These are phyloP conservation scores for Periophthalmodon schlosseri DNA, from an alignment of 2,113 vertebrate genomes.

Conservation along the genomic window DNA sequence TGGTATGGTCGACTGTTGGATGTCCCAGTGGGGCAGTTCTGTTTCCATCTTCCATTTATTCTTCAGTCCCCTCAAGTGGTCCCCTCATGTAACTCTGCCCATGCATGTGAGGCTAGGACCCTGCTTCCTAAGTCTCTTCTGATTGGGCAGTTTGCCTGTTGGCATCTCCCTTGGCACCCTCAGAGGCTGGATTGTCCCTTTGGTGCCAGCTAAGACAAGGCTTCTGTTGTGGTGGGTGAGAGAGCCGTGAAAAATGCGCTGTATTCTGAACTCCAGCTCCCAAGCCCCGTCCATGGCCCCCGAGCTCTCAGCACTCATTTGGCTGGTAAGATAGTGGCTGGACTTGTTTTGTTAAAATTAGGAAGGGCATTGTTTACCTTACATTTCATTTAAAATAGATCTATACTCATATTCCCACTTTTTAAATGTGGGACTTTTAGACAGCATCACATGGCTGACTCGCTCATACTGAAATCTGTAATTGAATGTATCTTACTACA, in stretches of 20 bases:
- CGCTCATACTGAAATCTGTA: not conserved
- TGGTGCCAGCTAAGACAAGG: slow-evolving; percentile 69
- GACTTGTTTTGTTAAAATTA: slow-evolving; percentile 7
- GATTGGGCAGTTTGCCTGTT: slow-evolving; percentile 67
- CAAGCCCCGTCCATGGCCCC: slow-evolving; percentile 64
- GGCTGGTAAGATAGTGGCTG: slow-evolving; percentile 7
- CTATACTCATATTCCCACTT: too few species aligned
- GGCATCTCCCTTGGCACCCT: slow-evolving; percentile 62
- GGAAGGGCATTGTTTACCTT: not conserved
- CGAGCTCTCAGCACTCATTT: slow-evolving; percentile 40
- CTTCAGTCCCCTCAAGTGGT: slow-evolving; percentile 24
- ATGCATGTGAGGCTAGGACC: slow-evolving; percentile 40
- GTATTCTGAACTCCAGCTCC: slow-evolving; percentile 56
- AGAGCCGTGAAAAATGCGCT: slow-evolving; percentile 71
- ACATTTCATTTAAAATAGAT: not conserved
- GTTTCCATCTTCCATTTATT: slow-evolving; percentile 40
- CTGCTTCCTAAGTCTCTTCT: slow-evolving; percentile 56
- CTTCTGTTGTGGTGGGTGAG: slow-evolving; percentile 71
- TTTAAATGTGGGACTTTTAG: not conserved
- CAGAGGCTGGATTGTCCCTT: slow-evolving; percentile 66
- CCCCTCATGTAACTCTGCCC: slow-evolving; percentile 40
- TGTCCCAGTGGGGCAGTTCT: slow-evolving; percentile 43
- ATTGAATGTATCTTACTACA: not conserved
- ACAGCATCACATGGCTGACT: not conserved
- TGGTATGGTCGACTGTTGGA: slow-evolving; percentile 37